Conservation (phyloP, 2,888 invertebrate species). For the Calameuta filiformis region DNA sequence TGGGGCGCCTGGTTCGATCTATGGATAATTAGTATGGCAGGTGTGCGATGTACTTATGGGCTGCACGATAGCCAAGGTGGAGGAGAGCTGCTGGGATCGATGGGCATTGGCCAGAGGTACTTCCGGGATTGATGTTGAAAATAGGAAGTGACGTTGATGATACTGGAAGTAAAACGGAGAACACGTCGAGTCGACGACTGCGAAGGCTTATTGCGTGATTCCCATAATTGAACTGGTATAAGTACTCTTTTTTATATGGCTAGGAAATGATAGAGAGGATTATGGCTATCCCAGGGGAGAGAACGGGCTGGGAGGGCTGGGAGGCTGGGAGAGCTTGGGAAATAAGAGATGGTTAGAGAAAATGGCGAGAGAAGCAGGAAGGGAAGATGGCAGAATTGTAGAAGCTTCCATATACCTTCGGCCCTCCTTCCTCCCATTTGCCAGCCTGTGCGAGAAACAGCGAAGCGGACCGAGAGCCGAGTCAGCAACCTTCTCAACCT, state of each 20-base stretch:
- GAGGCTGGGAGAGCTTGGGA: neutral
- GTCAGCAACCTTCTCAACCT: constrained; percentile 40
- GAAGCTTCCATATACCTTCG: neutral
- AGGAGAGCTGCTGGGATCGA: neutral
- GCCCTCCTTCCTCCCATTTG: neutral
- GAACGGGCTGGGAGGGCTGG: constrained; percentile 8
- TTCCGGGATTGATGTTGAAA: constrained; percentile 4
- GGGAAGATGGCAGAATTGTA: constrained; percentile 22
- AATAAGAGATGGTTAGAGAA: neutral
- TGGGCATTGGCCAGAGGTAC: neutral
- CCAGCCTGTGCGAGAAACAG: neutral
- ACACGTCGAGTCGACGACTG: constrained; percentile 12
- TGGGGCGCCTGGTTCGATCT: neutral
- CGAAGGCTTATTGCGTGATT: constrained; percentile 29
- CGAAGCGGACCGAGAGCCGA: constrained; percentile 21
- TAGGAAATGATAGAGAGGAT: constrained; percentile 60
- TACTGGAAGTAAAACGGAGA: constrained; percentile 15
- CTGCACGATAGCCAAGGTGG: neutral
- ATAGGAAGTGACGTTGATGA: constrained; percentile 3
- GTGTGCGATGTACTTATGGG: neutral
- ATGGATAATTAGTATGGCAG: neutral
- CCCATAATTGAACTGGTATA: constrained; percentile 49
- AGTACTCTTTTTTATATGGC: constrained; percentile 57
- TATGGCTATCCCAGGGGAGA: constrained; percentile 49
- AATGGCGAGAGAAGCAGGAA: constrained; percentile 22